Base-by-base conservation (phyloP, 1,140 invertebrate genomes). In the Riptortus pedestris region DNA sequence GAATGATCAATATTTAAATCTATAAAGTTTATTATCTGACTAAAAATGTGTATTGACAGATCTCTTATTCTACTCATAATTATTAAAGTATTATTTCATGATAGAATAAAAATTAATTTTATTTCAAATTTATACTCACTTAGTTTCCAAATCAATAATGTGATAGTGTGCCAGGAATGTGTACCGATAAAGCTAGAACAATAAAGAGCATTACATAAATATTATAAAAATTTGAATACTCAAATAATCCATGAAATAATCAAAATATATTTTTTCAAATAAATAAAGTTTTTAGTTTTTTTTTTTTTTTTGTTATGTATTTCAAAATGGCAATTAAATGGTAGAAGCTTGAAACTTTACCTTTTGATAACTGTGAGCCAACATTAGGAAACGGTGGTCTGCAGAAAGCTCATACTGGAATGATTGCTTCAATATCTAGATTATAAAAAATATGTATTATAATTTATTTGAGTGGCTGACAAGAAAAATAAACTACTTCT, bases 321-420 rank as follows among this genome's bases (percentile, higher is more conserved):
- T n/a, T n/a, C n/a, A n/a, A n/a, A n/a, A n/a, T n/a, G n/a, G n/a
- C n/a, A n/a, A n/a, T n/a, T n/a, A n/a, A n/a, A n/a, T n/a, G n/a
- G n/a, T n/a, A n/a, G n/a, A n/a, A n/a, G n/a, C n/a, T n/a, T n/a
- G n/a, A n/a, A n/a, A n/a, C 66, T 71, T 74, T 72, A 80, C 80
- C 73, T 80, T 80, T 70, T 76, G 76, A 63, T 77, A 77, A 65
- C 72, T 73, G 65, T 77, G 75, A 51, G 74, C 75, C 57, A 80
- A 68, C 11, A 80, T 69, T 33, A 80, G 69, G 69, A 74, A 81
- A 63, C 77, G 74, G 55, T 73, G 72, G 69, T 80, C 79, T 1
- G 78, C 73, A 12, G 79, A 81, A 11, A 80, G 60, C 58, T 77
- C 73, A 66, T 78, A 77, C 61, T 77, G 71, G 66, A 79, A 79